Base-by-base conservation (phyloP, 1,140 invertebrate species). In the Aphaenogaster ashmeadi region DNA sequence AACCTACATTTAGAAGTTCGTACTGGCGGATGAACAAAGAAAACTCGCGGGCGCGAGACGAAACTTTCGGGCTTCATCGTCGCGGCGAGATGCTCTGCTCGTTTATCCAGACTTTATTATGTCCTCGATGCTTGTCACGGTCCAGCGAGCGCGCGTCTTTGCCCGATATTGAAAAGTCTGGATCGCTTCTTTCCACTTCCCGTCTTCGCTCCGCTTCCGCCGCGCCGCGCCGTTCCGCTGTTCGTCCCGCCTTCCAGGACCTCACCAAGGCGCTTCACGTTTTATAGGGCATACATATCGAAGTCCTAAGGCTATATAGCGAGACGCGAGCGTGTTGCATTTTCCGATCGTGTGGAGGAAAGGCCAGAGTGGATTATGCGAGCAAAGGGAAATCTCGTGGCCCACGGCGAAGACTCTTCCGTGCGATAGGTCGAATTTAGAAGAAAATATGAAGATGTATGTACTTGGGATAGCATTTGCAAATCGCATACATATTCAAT, bases 81-180 rank as follows among this genome's bases (percentile, higher is more conserved):
- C 11, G 54, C n/a, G 54, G n/a, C 11, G 33, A 33, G 72, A 62
- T 41, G 52, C 58, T 60, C 58, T 54, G 50, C 52, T 87, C 87
- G 87, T 84, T 87, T 90, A 74, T 85, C 50, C 85, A 87, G 72
- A 89, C 83, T 89, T 75, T 79, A 89, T 89, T 89, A 90, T 90
- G 84, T 78, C 50, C 64, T 44, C 41, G 71, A 87, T 90, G 83
- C 80, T 85, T 87, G 84, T 87, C 84, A 89, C 88, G 79, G 88
- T 74, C 67, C 80, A 84, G 58, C 77, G 74, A 56, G 36, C 67
- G 27, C 77, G 62, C 79, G 69, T 80, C 74, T 83, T 86, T 84
- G 62, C 69, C 56, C 81, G 89, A 91, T 91, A 90, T 90, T 72
- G 87, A 83, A 90, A 77, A 88, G 78, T 84, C 81, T 69, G 77